Base-by-base conservation (phyloP, 1,140 invertebrate species). In the Ganaspis sp. region DNA sequence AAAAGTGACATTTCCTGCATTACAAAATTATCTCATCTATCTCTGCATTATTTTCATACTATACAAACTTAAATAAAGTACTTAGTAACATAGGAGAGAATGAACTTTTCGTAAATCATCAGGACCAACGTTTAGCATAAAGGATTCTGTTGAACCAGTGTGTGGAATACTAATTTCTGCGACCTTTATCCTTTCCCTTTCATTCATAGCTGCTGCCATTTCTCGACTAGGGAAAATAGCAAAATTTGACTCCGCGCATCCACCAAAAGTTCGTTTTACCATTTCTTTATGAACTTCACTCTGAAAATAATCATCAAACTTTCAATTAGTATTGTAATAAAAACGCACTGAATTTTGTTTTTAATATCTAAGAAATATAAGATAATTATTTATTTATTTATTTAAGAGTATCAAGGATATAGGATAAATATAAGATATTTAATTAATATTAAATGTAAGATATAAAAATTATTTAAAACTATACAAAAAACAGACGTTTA, bases 181-280 rank as follows among this genome's bases (percentile, higher is more conserved):
- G 4, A 84, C 87, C 9, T 86, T 37, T 40, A 87, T 64, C 73
- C 85, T 72, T 5, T 77, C 74, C 26, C 79, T 81, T 12, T 85
- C 81, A 69, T 83, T 84, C 19, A 87, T 80, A 4, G 88, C 87
- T 3, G 81, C 74, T 5, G 89, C 86, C 87, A 92, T 92, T 84
- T 93, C 92, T 15, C 86, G 90, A 69, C 91, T 92, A 4, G 92
- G 92, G 80, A 94, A 94, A 38, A 92, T 78, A 5, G 91, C 89
- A 73, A 94, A 93, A 84, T 92, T 91, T 9, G 93, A 86, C 72
- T 92, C 88, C 12, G 93, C 90, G 75, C 86, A 87, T 53, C 90
- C 92, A 19, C 92, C 91, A 54, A 87, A 83, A 53, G 92, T 91
- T 75, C 90, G 88, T 70, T 88, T 91, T 21, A 93, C 85, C 8